phyloP scores from a whole-genome alignment of 1,140 invertebrate genomes.

The Pemphigus obesinymphae region DNA sequence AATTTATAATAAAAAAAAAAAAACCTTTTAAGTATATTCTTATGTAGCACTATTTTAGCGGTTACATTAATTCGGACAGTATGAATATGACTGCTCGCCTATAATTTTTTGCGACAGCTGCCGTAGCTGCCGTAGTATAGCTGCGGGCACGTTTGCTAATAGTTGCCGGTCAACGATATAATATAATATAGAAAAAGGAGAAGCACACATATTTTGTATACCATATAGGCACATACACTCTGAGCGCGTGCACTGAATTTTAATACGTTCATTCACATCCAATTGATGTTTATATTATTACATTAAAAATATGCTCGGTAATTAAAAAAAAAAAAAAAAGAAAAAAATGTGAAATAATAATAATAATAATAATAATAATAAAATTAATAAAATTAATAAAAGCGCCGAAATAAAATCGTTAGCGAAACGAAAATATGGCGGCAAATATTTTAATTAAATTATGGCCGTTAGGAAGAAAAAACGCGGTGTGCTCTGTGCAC shows the following conservation, averaged over 20 bases:
- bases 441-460: conserved; percentile 41
- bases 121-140: neutral
- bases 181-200: neutral
- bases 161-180: neutral
- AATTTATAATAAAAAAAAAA: neutral
- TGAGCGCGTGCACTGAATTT: conserved; percentile 4
- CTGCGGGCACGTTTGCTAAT: neutral
- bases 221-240: neutral
- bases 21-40: too few relatives aligned
- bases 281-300: conserved; percentile 17
- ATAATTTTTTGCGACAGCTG: conserved; percentile 19
- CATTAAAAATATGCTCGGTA: conserved; percentile 10
- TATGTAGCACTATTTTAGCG: neutral
- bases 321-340: conserved; percentile 25
- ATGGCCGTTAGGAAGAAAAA: neutral
- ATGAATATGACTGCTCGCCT: too few relatives aligned
- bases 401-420: conserved; percentile 26
- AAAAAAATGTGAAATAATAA: too few relatives aligned
- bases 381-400: neutral
- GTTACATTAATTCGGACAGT: neutral
- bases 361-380: neutral
- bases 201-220: neutral
- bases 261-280: neutral
- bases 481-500: neutral
- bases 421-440: conserved; percentile 10